Base-by-base conservation (phyloP, 2,888 invertebrate genomes). In the Opisthograptis luteolata region DNA sequence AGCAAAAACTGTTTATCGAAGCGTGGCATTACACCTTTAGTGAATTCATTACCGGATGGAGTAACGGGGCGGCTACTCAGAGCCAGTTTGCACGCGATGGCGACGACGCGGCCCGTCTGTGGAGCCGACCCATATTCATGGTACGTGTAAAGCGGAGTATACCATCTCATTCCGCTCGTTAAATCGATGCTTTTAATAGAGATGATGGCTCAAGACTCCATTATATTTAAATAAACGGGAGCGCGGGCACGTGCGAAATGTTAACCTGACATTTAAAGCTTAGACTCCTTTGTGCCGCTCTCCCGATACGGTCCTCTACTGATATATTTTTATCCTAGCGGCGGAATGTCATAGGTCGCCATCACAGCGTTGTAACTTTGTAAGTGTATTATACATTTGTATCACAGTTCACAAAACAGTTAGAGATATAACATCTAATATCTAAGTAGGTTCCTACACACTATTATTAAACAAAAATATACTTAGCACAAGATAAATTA, bases 141-240 rank as follows among this genome's bases (percentile, higher is more conserved):
- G 60, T 64, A 60, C 62, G 58, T 65, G 63, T 44, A 50, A 50
- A 45, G 39, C 50, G 28, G 30, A 41, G 64, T 49, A 55, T 41
- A 68, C 79, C 70, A 76, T 82, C 77, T 79, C 79, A 81, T 80
- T 79, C 78, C 76, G 77, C 81, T 81, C 81, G 84, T 82, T 84
- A 81, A 81, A 82, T 85, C 79, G 79, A 83, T 79, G 84, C 83
- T 85, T 84, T 81, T 84, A 84, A 84, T 84, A 86, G 82, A 84
- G 71, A 81, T 80, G 83, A 83, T 83, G 76, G 73, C 74, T 77
- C 72, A 76, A 79, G 74, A 77, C 73, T 78, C 69, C 76, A 76
- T 79, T 82, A 75, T 45, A 77, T 80, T 73, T 71, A 78, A 76
- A 81, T 78, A 75, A 75, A 75, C 70, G 62, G 65, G 69, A 73